phyloP scores from a whole-genome alignment of 2,797 vertebrate species.

The Spinus pinus region DNA sequence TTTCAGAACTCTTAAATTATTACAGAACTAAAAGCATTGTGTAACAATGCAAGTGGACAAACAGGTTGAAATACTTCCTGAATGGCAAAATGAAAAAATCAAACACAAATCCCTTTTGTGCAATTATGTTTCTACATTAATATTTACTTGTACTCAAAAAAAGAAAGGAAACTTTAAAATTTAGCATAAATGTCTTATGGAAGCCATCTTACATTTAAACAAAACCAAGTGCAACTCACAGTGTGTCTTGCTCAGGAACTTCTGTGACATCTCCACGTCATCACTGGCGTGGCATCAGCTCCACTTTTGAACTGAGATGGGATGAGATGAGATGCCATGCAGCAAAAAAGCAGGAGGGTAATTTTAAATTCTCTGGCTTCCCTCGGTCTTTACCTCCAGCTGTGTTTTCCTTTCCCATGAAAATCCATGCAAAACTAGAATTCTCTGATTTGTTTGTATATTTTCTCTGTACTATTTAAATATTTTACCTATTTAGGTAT shows the following conservation, averaged over 20 bases:
- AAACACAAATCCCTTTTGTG: background rate
- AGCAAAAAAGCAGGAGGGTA: background rate
- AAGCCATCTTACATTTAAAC: background rate
- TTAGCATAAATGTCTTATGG: background rate
- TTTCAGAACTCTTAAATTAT: background rate
- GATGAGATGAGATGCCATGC: background rate
- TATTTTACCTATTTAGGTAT: background rate
- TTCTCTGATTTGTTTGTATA: background rate
- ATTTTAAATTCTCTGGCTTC: background rate
- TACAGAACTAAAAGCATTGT: background rate
- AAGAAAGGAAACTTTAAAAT: background rate
- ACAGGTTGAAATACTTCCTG: background rate
- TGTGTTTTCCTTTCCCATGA: background rate
- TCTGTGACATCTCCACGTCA: background rate
- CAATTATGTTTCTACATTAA: background rate
- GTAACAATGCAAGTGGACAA: background rate
- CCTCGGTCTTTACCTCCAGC: background rate
- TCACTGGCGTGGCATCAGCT: rapidly evolving
- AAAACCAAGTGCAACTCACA: background rate
- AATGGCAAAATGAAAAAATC: background rate
- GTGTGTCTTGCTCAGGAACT: background rate
- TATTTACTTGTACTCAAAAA: background rate
- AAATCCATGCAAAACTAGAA: background rate
- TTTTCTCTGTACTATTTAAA: background rate
- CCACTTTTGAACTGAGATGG: background rate